Conservation (phyloP, 2,113 vertebrate species). For the Melanerpes aurifrons region DNA sequence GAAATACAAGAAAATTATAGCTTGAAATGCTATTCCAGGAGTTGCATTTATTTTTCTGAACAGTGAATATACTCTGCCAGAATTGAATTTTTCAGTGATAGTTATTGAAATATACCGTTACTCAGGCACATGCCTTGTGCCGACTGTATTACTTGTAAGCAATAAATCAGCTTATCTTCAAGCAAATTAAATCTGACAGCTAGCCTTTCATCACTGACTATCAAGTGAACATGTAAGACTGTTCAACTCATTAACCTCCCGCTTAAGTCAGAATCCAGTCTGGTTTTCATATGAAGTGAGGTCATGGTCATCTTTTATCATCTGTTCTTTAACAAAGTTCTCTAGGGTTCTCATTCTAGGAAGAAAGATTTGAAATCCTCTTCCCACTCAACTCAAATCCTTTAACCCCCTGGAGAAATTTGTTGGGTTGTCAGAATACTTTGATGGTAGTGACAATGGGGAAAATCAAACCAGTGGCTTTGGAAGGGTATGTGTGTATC, state of each 20-base stretch:
- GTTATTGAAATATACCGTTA: not conserved
- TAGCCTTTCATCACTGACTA: constrained; percentile 61
- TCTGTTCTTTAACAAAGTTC: not conserved
- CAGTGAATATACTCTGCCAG: not conserved
- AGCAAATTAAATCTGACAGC: constrained; percentile 55
- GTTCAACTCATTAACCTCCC: constrained; percentile 56
- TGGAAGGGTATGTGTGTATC: not conserved
- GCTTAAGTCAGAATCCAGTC: constrained; percentile 48
- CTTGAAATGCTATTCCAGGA: not conserved
- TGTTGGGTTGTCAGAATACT: not conserved
- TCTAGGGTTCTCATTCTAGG: not conserved
- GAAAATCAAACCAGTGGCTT: not conserved
- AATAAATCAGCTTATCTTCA: constrained; percentile 70
- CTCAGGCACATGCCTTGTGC: not conserved
- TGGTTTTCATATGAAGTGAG: not conserved
- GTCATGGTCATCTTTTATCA: constrained; percentile 17
- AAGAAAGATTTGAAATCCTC: not conserved
- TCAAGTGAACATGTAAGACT: constrained; percentile 49
- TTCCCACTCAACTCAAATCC: not conserved
- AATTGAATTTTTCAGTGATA: not conserved
- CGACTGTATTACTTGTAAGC: constrained; percentile 49
- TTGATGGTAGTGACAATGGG: not conserved
- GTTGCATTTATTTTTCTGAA: not conserved
- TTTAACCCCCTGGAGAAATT: not conserved
- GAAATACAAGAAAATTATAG: not conserved